Evolutionary conservation across 2,888 invertebrate species (phyloP).

Genomic region (Barypeithes pellucidus): DNA sequence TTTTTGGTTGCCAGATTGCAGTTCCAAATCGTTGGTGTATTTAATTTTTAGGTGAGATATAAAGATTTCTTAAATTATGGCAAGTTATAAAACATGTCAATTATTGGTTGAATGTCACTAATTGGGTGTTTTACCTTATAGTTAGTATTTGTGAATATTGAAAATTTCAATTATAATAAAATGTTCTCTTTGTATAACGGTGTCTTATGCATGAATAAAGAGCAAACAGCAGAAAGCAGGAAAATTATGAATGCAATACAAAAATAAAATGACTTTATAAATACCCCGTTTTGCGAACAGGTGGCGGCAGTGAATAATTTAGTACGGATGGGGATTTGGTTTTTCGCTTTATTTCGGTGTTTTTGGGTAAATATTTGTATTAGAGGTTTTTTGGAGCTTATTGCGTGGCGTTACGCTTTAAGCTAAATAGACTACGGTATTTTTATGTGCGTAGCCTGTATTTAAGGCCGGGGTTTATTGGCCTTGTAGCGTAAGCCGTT

Average conservation of each 20-base stretch:
- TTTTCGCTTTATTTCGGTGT: slow-evolving; percentile 22
- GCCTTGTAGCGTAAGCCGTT: too few species aligned
- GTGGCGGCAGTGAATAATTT: slow-evolving; percentile 20
- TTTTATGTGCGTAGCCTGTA: not conserved
- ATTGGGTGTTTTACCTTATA: too few species aligned
- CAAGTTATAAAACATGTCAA: too few species aligned
- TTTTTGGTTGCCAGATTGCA: too few species aligned
- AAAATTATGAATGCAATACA: slow-evolving; percentile 19
- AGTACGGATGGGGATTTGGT: slow-evolving; percentile 12
- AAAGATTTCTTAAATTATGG: too few species aligned
- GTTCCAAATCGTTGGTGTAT: too few species aligned
- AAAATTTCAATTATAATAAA: too few species aligned
- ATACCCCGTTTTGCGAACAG: slow-evolving; percentile 19
- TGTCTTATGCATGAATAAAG: not conserved
- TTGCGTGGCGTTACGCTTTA: slow-evolving; percentile 10
- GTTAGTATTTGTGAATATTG: too few species aligned
- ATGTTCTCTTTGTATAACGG: too few species aligned
- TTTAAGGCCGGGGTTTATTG: not conserved
- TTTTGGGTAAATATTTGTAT: slow-evolving; percentile 21
- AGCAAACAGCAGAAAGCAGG: not conserved
- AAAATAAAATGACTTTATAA: slow-evolving; percentile 22
- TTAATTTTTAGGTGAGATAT: too few species aligned
- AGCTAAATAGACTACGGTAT: slow-evolving; percentile 7
- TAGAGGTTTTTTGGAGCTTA: slow-evolving; percentile 13
- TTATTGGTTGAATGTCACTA: too few species aligned